Evolutionary conservation across 1,140 invertebrate genomes (phyloP).

Genomic region (Acromyrmex charruanus): DNA sequence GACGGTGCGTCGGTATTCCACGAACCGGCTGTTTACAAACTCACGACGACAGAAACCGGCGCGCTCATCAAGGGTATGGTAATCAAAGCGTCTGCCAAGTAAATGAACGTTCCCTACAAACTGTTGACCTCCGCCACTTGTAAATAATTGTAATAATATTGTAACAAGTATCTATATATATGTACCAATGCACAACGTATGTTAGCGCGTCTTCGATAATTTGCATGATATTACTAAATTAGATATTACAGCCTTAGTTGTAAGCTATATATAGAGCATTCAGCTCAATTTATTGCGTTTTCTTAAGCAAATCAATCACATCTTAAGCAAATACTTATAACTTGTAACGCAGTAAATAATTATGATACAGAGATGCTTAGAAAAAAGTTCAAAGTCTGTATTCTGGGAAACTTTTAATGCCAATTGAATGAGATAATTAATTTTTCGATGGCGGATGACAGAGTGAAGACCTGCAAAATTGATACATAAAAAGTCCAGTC

Average conservation of each 20-base stretch:
- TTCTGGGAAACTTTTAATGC: too few species aligned
- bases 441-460: too few species aligned
- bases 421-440: too few species aligned
- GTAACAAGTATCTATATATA: background rate
- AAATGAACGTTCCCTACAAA: conserved; percentile 5
- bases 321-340: too few species aligned
- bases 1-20: conserved; percentile 50
- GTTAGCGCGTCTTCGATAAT: background rate
- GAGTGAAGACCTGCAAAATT: too few species aligned
- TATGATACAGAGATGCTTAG: too few species aligned
- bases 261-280: too few species aligned
- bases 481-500: too few species aligned
- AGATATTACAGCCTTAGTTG: background rate
- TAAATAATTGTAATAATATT: conserved; percentile 6
- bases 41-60: conserved; percentile 16
- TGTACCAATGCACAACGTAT: background rate
- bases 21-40: conserved; percentile 44
- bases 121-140: background rate
- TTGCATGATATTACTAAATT: conserved; percentile 2
- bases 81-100: conserved; percentile 34
- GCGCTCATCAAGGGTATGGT: conserved; percentile 44
- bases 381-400: too few species aligned
- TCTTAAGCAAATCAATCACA: too few species aligned
- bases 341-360: too few species aligned
- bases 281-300: too few species aligned